A percentile compares a stretch with the other conserved stretches of the same genome.
Conservation (phyloP, 2,113 vertebrate genomes). For the Corythoichthys intestinalis region DNA sequence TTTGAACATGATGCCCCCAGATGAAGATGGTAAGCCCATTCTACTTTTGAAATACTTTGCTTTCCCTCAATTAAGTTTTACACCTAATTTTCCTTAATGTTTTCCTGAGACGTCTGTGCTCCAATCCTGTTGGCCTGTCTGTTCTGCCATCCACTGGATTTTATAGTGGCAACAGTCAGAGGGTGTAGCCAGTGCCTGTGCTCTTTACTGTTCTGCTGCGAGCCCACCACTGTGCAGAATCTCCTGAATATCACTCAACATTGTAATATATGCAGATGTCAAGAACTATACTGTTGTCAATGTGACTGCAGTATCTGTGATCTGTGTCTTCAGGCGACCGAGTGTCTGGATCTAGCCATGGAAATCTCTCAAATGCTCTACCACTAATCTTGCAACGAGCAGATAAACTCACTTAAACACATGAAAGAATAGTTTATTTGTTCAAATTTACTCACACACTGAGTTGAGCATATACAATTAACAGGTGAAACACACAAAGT, state of each 20-base stretch:
- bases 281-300: constrained; percentile 30
- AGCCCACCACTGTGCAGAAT: constrained; percentile 46
- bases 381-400: constrained; percentile 44
- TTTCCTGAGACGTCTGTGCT: constrained; percentile 63
- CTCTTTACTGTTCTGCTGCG: constrained; percentile 51
- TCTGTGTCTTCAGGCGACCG: constrained; percentile 62
- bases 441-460: constrained; percentile 41
- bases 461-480: constrained; percentile 32
- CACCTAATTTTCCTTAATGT: neutral
- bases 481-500: neutral
- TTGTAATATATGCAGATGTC: constrained; percentile 39
- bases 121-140: constrained; percentile 68
- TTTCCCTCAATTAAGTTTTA: neutral
- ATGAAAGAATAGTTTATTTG: constrained; percentile 48
- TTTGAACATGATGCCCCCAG: constrained; percentile 28
- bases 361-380: constrained; percentile 74
- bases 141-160: constrained; percentile 72
- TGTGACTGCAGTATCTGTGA: constrained; percentile 55
- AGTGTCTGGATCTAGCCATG: constrained; percentile 75
- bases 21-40: constrained; percentile 54
- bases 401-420: constrained; percentile 15
- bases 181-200: constrained; percentile 57
- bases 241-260: constrained; percentile 41
- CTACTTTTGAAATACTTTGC: neutral
- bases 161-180: constrained; percentile 48